Percentiles rank a stretch among this genome's conserved stretches.
phyloP scores from a whole-genome alignment of 1,140 invertebrate species.

The Anagrus nilaparvatae region DNA sequence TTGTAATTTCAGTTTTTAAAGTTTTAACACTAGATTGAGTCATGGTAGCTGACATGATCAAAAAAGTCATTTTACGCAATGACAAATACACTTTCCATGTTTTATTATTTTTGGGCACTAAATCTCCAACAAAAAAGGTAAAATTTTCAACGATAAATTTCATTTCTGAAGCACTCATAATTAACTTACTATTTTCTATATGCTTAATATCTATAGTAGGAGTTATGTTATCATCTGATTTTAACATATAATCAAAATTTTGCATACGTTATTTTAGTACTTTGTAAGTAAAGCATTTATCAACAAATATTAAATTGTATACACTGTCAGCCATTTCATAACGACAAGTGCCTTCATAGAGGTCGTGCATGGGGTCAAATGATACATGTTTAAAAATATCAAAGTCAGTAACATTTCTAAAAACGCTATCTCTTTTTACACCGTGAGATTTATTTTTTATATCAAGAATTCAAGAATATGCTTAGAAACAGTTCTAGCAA shows the following conservation, averaged over 20 bases:
- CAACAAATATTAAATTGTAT: conserved; percentile 11
- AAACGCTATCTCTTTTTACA: conserved; percentile 16
- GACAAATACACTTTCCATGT: conserved; percentile 17
- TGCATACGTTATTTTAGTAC: conserved; percentile 14
- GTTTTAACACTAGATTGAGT: background rate
- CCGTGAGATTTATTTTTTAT: conserved; percentile 6
- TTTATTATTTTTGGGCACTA: conserved; percentile 15
- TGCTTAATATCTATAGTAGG: conserved; percentile 12
- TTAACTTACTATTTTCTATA: conserved; percentile 17
- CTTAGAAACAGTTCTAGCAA: conserved; percentile 11
- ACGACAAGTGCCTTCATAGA: conserved; percentile 17
- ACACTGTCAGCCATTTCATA: conserved; percentile 17
- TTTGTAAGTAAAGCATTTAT: conserved; percentile 13
- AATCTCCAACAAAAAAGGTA: conserved; percentile 17
- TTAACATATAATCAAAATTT: conserved; percentile 12
- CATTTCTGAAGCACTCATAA: conserved; percentile 20
- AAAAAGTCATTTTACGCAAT: conserved; percentile 18
- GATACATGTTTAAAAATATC: conserved; percentile 11
- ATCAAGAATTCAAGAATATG: conserved; percentile 11
- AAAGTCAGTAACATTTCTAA: conserved; percentile 17
- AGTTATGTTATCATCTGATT: conserved; percentile 15
- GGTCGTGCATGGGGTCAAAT: conserved; percentile 19
- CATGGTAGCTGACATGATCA: conserved; percentile 11
- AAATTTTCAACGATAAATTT: conserved; percentile 17
- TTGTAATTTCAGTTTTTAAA: background rate